phyloP scores from a whole-genome alignment of 2,113 vertebrate genomes.

The Salvelinus fontinalis region DNA sequence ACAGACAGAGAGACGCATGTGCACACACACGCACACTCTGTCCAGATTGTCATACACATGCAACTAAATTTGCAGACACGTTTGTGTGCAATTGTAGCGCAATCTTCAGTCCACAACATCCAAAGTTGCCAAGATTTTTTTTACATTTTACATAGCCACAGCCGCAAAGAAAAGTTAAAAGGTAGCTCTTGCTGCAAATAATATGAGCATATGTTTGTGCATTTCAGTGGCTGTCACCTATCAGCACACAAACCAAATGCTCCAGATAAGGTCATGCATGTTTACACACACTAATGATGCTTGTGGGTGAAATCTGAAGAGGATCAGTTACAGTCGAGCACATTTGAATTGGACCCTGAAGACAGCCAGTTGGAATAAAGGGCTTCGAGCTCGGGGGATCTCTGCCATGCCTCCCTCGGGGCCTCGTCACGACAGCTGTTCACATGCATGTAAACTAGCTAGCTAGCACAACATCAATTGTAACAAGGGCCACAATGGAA shows the following conservation, averaged over 20 bases:
- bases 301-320: background rate
- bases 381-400: background rate
- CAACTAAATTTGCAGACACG: no score
- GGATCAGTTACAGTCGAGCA: constrained; percentile 3
- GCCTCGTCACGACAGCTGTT: background rate
- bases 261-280: background rate
- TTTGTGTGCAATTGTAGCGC: no score
- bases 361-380: constrained; percentile 17
- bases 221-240: background rate
- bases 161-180: no score
- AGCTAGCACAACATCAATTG: no score
- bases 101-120: no score
- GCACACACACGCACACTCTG: background rate
- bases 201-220: no score
- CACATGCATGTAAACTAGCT: background rate
- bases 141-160: background rate
- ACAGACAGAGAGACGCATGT: background rate
- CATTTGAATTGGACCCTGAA: constrained; percentile 53
- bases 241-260: background rate
- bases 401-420: background rate
- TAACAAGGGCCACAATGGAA: background rate
- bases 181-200: no score
- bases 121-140: background rate
- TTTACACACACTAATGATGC: constrained; percentile 2
- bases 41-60: no score